Base-by-base conservation (phyloP, 2,888 invertebrate species). In the Dorcus hopei region DNA sequence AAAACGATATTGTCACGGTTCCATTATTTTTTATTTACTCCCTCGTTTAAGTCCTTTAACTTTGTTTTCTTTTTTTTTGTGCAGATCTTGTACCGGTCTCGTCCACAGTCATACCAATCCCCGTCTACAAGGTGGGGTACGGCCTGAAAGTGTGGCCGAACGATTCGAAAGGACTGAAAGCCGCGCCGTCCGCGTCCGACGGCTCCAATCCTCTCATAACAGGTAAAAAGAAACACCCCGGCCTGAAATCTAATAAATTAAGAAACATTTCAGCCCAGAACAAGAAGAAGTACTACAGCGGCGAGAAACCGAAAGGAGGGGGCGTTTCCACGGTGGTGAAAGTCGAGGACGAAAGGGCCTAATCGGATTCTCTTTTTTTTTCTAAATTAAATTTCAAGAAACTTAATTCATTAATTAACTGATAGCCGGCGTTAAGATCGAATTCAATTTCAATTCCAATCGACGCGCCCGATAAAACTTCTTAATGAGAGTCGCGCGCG, bases 41-140 rank as follows among this genome's bases (percentile, higher is more conserved):
- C 1, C 14, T 14, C 1, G 14, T 14, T 1, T 14, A 14, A 14
- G 14, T 1, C 14, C 14, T 14, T 14, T 14, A 14, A 14, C 14
- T 14, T 14, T 14, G 14, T 14, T 14, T n/a, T 26, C 5, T 4
- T 26, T 49, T 16, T 53, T 57, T 54, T 58, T 57, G 68, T 66
- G 16, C 71, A 87, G 87, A 86, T 74, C 78, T 87, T 69, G 80
- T 86, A 52, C 81, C 86, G 7, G 83, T 87, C n/a, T 87, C 87
- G 0, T 87, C 87, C 3, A 87, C 87, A 9, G 86, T 87, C 5
- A 86, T 87, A 64, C 86, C 86, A 2, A 71, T 87, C 39, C 82
- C 85, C 2, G 83, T 83, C 43, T 84, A 85, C 68, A 83, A 84
- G 74, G 83, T 85, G 6, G 82, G 83, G 65, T 83, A 82, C 65